Conservation (phyloP, 2,113 vertebrate species). For the Hippopotamus amphibius region DNA sequence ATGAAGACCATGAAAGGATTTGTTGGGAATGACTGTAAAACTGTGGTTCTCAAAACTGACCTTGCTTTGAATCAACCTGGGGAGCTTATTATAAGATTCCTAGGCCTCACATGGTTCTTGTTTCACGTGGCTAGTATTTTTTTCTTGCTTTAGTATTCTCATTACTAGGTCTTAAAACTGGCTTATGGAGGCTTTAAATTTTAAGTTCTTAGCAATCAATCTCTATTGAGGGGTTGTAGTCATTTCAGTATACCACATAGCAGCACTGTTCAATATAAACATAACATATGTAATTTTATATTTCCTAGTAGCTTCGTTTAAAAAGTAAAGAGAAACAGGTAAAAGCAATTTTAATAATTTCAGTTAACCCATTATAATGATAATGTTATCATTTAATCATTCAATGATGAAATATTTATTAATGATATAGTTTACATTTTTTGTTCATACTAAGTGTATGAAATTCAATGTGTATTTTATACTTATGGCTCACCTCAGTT, state of each 20-base stretch:
- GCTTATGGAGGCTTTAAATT: background rate
- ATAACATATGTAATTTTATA: background rate
- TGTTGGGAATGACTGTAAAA: slow-evolving; percentile 30
- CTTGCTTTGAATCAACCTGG: background rate
- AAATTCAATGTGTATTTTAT: background rate
- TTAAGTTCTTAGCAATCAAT: background rate
- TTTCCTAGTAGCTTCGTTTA: background rate
- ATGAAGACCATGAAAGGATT: background rate
- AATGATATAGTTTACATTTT: background rate
- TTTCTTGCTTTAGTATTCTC: background rate
- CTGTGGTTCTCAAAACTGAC: slow-evolving; percentile 10
- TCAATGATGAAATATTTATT: background rate
- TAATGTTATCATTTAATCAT: background rate
- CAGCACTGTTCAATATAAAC: background rate
- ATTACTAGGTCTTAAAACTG: background rate
- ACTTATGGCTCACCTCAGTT: background rate
- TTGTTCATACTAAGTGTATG: background rate
- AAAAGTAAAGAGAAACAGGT: background rate
- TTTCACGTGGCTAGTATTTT: background rate
- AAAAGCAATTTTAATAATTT: background rate
- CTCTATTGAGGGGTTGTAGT: background rate
- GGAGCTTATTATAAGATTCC: slow-evolving; percentile 39
- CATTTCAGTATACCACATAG: background rate
- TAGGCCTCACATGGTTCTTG: background rate
- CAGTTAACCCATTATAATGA: background rate